phyloP scores from a whole-genome alignment of 37 sponge, comb jelly and placozoan species.

The Agelas oroides region DNA sequence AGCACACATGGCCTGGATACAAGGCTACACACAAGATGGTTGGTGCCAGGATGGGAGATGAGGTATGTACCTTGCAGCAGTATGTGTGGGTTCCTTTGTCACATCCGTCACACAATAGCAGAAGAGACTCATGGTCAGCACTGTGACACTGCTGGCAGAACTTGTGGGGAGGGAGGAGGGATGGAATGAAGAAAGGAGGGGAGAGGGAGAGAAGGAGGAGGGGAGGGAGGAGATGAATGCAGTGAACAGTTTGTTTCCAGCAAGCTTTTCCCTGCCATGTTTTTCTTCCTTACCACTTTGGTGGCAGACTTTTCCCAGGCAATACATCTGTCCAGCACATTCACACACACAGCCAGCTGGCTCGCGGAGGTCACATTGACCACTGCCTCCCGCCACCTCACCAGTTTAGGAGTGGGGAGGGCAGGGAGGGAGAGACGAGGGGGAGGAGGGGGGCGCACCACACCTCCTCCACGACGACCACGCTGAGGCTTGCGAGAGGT shows the following conservation, averaged over 20 bases:
- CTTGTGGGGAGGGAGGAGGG: constrained; percentile 36
- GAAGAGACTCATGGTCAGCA: constrained; percentile 86
- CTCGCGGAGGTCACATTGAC: constrained; percentile 70
- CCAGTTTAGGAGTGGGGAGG: neutral
- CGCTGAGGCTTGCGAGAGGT: neutral
- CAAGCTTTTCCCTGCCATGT: too few relatives aligned
- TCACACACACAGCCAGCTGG: constrained; percentile 83
- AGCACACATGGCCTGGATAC: too few relatives aligned
- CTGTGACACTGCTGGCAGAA: constrained; percentile 86
- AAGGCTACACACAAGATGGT: too few relatives aligned
- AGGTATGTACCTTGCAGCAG: constrained; percentile 88
- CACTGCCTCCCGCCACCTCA: constrained; percentile 80
- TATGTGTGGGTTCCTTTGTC: constrained; percentile 95
- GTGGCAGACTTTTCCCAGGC: constrained; percentile 94
- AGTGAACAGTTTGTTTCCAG: too few relatives aligned
- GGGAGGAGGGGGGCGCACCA: neutral
- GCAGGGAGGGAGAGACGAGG: neutral
- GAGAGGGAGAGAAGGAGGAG: too few relatives aligned
- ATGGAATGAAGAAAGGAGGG: neutral
- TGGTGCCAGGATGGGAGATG: too few relatives aligned
- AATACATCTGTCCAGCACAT: constrained; percentile 72
- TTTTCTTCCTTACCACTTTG: constrained; percentile 92
- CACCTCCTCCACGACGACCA: neutral
- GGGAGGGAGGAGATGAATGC: too few relatives aligned
- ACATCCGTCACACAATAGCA: constrained; percentile 93